phyloP scores from a whole-genome alignment of 2,113 vertebrate genomes.

The Erythrocercus mccallii region DNA sequence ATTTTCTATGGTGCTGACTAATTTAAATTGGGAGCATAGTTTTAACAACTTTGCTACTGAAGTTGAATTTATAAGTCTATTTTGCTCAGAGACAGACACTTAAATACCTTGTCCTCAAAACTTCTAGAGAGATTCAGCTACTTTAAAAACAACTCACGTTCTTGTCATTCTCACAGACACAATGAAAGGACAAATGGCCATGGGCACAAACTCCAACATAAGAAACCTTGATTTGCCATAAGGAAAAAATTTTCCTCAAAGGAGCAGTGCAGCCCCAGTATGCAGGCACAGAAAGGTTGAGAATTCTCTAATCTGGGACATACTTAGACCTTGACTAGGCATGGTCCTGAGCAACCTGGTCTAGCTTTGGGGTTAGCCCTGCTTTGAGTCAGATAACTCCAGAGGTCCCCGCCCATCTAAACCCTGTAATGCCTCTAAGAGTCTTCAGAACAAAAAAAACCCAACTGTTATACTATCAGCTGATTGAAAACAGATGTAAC shows the following conservation, averaged over 20 bases:
- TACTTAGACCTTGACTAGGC: not conserved
- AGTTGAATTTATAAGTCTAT: not conserved
- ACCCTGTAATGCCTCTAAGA: not conserved
- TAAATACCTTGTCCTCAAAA: not conserved
- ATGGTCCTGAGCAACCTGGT: not conserved
- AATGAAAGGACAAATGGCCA: not conserved
- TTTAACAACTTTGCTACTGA: not conserved
- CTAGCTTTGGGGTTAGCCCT: not conserved
- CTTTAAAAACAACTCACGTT: not conserved
- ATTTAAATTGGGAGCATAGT: not conserved
- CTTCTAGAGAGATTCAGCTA: not conserved
- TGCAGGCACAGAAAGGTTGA: not conserved
- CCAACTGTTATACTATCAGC: not conserved
- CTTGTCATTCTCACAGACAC: not conserved
- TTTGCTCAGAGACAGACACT: not conserved
- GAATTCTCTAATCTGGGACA: not conserved
- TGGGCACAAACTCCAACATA: not conserved
- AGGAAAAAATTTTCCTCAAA: not conserved
- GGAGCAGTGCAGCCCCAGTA: not conserved
- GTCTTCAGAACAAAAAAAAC: not conserved
- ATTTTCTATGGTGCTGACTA: not conserved
- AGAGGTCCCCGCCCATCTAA: not conserved
- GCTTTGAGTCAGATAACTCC: not conserved
- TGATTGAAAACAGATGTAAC: not conserved
- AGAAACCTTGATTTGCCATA: not conserved